Conservation (phyloP, 2,797 vertebrate genomes). For the Vireo griseus region DNA sequence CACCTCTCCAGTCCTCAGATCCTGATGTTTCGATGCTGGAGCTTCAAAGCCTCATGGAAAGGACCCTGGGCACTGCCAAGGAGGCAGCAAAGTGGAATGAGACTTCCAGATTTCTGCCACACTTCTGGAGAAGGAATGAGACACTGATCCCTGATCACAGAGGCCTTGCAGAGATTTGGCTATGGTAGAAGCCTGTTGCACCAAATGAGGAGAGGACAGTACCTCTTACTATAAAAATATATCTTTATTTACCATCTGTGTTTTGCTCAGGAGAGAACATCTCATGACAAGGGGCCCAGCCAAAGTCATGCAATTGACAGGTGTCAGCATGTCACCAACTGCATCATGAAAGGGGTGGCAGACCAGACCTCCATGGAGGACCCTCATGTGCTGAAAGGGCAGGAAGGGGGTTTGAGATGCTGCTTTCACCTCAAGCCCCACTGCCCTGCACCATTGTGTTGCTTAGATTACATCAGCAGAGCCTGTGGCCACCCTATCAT, state of each 20-base stretch:
- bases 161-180: neutral
- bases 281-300: neutral
- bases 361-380: neutral
- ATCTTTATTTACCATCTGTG: conserved; percentile 18
- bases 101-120: neutral
- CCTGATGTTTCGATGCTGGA: neutral
- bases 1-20: neutral
- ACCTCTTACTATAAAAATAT: conserved; percentile 40
- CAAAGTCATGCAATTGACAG: accelerated
- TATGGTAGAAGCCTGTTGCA: neutral
- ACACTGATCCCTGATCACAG: neutral
- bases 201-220: neutral
- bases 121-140: neutral
- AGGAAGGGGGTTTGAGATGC: neutral
- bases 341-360: neutral
- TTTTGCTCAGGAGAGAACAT: neutral
- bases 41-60: neutral
- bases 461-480: neutral
- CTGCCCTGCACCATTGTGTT: accelerated
- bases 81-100: neutral
- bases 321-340: neutral
- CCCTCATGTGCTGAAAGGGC: accelerated
- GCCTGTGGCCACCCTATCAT: accelerated
- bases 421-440: neutral
- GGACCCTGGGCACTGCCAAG: neutral